Evolutionary conservation across 2,797 vertebrate genomes (phyloP).

Genomic region (Crypturellus tataupa): DNA sequence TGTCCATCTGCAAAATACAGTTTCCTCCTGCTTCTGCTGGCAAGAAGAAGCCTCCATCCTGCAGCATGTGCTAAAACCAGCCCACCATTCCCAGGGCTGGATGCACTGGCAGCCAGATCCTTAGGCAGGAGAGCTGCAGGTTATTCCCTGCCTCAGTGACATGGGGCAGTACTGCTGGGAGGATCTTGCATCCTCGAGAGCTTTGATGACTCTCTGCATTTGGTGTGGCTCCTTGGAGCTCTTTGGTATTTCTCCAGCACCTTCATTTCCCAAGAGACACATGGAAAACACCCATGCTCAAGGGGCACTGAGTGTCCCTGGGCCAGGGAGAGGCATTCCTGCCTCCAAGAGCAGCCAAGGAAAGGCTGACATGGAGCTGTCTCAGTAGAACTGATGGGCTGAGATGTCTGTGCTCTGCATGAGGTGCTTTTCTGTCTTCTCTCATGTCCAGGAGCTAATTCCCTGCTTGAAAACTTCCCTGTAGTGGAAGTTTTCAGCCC

Average conservation of each 20-base stretch:
- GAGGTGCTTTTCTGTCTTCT: background rate
- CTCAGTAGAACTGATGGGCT: background rate
- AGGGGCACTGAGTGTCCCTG: background rate
- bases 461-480: background rate
- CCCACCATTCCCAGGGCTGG: background rate
- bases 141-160: no score
- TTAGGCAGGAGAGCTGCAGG: no score
- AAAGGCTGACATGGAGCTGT: accelerated
- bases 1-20: background rate
- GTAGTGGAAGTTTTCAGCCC: background rate
- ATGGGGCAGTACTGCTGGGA: background rate
- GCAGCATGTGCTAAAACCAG: accelerated
- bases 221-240: background rate
- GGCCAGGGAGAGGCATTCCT: background rate
- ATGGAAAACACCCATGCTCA: background rate
- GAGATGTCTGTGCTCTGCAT: background rate
- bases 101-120: background rate
- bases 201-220: background rate
- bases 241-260: background rate
- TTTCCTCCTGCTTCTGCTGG: background rate
- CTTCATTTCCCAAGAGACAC: background rate
- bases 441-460: background rate
- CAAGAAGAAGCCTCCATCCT: background rate
- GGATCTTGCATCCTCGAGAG: background rate
- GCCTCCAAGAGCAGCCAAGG: background rate